Evolutionary conservation across 1,140 invertebrate species (phyloP), one percentile per base, ranked within the genome.

Genomic region (Rhopalosiphum maidis): DNA sequence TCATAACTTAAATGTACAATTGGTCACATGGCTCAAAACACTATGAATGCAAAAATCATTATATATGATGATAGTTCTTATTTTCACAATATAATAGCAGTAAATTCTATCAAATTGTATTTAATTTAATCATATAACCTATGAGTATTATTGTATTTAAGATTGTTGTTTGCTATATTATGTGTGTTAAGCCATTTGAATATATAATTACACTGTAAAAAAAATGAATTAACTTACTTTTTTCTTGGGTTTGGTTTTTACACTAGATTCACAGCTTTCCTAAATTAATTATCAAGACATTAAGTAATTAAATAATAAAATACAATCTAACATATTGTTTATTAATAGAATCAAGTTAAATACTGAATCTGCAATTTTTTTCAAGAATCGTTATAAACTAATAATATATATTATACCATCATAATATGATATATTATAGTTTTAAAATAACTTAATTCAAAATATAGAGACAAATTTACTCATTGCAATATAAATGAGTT

Each of bases 171-270:
- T 23, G 23, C 23, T 25, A 55, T 55, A 68, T 68, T 23, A 8
- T 55, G 25, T 30, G 30, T 30, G 25, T 68, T 68, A 68, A 30
- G 11, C 30, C 11, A 68, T 30, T 68, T 68, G 48, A 83, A 41
- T 46, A 30, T 86, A 41, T 23, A 85, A 43, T 11, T 85, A 41
- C 43, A 86, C 15, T 30, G 23, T 43, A 86, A 41, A 25, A 25
- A 88, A 6, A 88, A n/a, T n/a, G n/a, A 23, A 41, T 18, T 46
- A 46, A 92, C 91, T 92, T 92, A 92, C 91, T 54, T 92, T 92
- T 37, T 92, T 92, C 15, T 92, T 92, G 48, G 22, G 21, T 85
- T 51, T 92, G 18, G 30, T 23, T 85, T 85, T 83, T 51, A 48
- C 54, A 51, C 4, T 43, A 48, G 18, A 51, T 22, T 51, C 91